phyloP scores from a whole-genome alignment of 2,113 vertebrate species.

The Rallus limicola region DNA sequence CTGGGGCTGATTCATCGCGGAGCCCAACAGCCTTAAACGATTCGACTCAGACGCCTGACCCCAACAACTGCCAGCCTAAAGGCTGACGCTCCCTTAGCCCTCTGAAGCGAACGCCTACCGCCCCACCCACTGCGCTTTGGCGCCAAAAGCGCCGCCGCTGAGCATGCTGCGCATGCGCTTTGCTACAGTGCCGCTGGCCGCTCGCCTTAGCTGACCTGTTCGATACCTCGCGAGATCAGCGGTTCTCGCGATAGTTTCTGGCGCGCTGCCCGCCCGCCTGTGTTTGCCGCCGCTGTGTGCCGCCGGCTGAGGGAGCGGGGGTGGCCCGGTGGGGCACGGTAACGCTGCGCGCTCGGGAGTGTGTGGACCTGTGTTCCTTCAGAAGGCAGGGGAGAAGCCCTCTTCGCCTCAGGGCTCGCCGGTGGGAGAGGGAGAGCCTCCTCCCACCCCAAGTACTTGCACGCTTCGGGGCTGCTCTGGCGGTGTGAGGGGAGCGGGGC shows the following conservation, averaged over 20 bases:
- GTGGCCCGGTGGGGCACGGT: fast-evolving
- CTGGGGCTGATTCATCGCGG: fast-evolving
- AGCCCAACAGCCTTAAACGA: fast-evolving
- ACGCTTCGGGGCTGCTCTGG: no score
- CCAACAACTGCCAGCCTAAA: fast-evolving
- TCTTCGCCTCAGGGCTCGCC: fast-evolving
- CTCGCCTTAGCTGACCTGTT: fast-evolving
- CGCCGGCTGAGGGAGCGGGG: neutral
- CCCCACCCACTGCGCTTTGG: neutral
- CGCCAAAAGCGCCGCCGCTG: neutral
- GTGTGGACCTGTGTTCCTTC: fast-evolving
- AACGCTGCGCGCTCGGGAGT: neutral
- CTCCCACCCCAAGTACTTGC: no score
- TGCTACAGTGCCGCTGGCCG: fast-evolving
- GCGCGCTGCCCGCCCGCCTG: neutral
- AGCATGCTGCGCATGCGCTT: neutral
- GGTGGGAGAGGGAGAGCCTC: neutral
- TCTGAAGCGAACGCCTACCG: fast-evolving
- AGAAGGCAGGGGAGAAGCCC: fast-evolving
- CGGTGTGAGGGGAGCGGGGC: neutral
- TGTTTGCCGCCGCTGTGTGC: no score
- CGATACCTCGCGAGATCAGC: fast-evolving
- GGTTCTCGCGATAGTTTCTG: fast-evolving
- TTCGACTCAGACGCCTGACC: fast-evolving
- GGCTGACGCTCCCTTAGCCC: fast-evolving